phyloP scores from a whole-genome alignment of 2,888 invertebrate genomes.

The Meghimatium bilineatum region DNA sequence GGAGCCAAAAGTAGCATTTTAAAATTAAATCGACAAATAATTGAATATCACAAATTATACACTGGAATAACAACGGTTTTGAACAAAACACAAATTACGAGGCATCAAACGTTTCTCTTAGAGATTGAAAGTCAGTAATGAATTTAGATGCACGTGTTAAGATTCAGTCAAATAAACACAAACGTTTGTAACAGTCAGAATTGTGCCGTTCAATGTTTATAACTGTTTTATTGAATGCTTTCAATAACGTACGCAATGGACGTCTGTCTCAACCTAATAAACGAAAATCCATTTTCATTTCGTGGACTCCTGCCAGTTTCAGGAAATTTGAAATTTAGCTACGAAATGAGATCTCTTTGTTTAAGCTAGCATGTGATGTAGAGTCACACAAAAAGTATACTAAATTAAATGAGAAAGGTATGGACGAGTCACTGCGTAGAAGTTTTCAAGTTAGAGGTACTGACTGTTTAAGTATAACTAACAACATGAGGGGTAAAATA shows the following conservation, averaged over 20 bases:
- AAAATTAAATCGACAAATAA: too few relatives aligned
- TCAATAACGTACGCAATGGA: background rate
- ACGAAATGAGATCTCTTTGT: background rate
- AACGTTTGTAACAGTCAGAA: background rate
- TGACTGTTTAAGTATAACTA: too few relatives aligned
- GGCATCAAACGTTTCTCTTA: too few relatives aligned
- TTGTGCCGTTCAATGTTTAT: background rate
- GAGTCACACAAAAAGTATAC: background rate
- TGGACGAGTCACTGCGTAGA: too few relatives aligned
- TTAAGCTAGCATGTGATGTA: background rate
- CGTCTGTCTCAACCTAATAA: background rate
- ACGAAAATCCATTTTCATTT: constrained; percentile 25
- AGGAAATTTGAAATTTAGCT: constrained; percentile 16
- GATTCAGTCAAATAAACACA: background rate
- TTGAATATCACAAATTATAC: too few relatives aligned
- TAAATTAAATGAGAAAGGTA: background rate
- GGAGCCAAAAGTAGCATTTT: too few relatives aligned
- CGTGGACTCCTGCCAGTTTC: background rate
- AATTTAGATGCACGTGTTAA: background rate
- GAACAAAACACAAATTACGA: too few relatives aligned
- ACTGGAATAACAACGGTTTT: too few relatives aligned
- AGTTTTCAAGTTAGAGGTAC: too few relatives aligned
- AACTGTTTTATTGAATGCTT: background rate
- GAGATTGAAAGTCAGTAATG: too few relatives aligned
- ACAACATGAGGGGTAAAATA: too few relatives aligned